phyloP scores from a whole-genome alignment of 2,888 invertebrate genomes.

The Ditula angustiorana region DNA sequence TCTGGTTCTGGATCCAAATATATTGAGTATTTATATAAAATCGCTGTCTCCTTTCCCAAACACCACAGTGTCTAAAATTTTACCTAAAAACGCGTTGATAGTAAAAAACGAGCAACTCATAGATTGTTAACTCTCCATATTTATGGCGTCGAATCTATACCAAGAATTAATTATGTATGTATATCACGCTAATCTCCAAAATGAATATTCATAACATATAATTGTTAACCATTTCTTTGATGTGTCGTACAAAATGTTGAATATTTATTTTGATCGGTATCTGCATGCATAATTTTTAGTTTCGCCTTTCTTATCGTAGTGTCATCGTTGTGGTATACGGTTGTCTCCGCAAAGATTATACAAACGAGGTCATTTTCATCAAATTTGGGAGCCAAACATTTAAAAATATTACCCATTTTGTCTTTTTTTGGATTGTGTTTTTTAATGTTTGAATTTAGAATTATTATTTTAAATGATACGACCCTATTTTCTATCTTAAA shows the following conservation, averaged over 20 bases:
- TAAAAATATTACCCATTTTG: neutral
- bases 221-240: slow-evolving; percentile 42
- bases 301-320: slow-evolving; percentile 3
- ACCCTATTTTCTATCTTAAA: no score
- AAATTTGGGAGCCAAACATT: neutral
- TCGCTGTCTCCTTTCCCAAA: slow-evolving; percentile 39
- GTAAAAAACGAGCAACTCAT: slow-evolving; percentile 35
- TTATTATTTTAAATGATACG: no score
- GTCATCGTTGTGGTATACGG: slow-evolving; percentile 16
- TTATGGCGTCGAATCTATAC: slow-evolving; percentile 41
- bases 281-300: slow-evolving; percentile 13
- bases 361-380: neutral
- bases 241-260: slow-evolving; percentile 34
- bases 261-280: slow-evolving; percentile 39
- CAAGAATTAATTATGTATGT: slow-evolving; percentile 45
- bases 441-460: neutral
- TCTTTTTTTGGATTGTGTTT: neutral
- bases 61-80: slow-evolving; percentile 7
- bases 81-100: slow-evolving; percentile 41
- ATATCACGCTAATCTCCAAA: slow-evolving; percentile 48
- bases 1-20: no score
- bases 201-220: slow-evolving; percentile 57
- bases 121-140: slow-evolving; percentile 51
- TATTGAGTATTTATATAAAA: no score
- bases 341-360: neutral